phyloP scores from a whole-genome alignment of 1,140 invertebrate species.

The Tribolium castaneum region DNA sequence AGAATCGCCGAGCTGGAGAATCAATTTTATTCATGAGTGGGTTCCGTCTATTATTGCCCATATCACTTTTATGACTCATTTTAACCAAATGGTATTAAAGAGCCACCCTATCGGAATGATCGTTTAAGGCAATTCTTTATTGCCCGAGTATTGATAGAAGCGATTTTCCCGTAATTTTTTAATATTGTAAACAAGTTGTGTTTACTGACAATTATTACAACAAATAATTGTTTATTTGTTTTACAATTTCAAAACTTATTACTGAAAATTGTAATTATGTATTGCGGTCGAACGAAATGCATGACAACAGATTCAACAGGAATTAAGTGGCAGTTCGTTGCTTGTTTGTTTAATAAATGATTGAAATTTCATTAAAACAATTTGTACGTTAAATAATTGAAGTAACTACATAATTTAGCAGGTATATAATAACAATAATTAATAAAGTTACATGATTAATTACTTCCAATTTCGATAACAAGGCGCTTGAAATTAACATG shows the following conservation, averaged over 20 bases:
- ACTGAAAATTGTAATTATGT: too few relatives aligned
- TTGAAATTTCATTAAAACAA: conserved; percentile 2
- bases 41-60: conserved; percentile 43
- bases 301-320: neutral
- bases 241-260: too few relatives aligned
- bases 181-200: too few relatives aligned
- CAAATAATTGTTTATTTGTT: too few relatives aligned
- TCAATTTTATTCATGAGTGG: conserved; percentile 49
- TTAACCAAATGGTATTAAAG: conserved; percentile 36
- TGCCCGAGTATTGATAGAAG: conserved; percentile 12
- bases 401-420: neutral
- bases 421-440: conserved; percentile 9
- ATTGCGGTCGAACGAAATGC: too few relatives aligned
- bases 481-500: conserved; percentile 4
- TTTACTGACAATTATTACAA: too few relatives aligned
- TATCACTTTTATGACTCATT: conserved; percentile 41
- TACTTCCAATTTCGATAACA: conserved; percentile 22
- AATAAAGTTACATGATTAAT: conserved; percentile 36
- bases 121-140: conserved; percentile 15
- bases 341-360: neutral
- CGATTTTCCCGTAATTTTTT: neutral
- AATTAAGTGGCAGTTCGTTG: neutral
- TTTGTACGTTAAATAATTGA: conserved; percentile 2
- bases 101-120: conserved; percentile 16
- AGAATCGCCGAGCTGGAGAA: conserved; percentile 42